phyloP scores from a whole-genome alignment of 2,888 invertebrate genomes.

The Panopea generosa region DNA sequence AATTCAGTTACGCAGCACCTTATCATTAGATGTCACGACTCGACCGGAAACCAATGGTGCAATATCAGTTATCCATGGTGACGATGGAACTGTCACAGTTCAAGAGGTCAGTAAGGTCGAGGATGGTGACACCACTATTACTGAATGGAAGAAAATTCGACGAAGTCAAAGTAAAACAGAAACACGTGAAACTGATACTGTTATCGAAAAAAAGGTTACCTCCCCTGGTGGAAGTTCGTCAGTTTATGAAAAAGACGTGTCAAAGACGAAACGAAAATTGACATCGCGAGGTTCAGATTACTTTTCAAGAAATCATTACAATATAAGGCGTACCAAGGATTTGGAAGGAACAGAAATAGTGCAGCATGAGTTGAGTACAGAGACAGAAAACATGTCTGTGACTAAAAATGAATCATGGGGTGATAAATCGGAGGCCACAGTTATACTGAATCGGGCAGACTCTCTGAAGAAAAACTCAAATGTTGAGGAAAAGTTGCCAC shows the following conservation, averaged over 20 bases:
- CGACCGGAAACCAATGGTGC: conserved; percentile 47
- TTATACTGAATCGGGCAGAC: conserved; percentile 52
- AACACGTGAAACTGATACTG: conserved; percentile 74
- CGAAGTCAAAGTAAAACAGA: conserved; percentile 74
- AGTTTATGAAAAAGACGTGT: conserved; percentile 74
- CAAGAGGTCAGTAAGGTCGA: conserved; percentile 68
- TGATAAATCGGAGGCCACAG: conserved; percentile 66
- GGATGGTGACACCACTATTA: conserved; percentile 70
- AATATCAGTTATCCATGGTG: conserved; percentile 72
- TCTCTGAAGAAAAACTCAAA: no score
- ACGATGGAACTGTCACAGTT: conserved; percentile 75
- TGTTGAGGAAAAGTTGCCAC: no score
- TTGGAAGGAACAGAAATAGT: conserved; percentile 71
- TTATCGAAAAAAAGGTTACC: conserved; percentile 70
- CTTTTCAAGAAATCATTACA: conserved; percentile 70
- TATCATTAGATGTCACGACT: conserved; percentile 46
- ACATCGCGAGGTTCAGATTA: conserved; percentile 79
- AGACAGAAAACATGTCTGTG: conserved; percentile 75
- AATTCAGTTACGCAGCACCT: conserved; percentile 41
- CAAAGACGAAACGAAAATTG: conserved; percentile 72
- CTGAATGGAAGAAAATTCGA: conserved; percentile 71
- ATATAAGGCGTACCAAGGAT: conserved; percentile 63
- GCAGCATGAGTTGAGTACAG: conserved; percentile 72
- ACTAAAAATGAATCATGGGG: conserved; percentile 75
- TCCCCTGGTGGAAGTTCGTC: conserved; percentile 72